A percentile compares a stretch with the other conserved stretches of the same genome.
Conservation (phyloP, 2,113 vertebrate genomes). For the Antechinus flavipes region DNA sequence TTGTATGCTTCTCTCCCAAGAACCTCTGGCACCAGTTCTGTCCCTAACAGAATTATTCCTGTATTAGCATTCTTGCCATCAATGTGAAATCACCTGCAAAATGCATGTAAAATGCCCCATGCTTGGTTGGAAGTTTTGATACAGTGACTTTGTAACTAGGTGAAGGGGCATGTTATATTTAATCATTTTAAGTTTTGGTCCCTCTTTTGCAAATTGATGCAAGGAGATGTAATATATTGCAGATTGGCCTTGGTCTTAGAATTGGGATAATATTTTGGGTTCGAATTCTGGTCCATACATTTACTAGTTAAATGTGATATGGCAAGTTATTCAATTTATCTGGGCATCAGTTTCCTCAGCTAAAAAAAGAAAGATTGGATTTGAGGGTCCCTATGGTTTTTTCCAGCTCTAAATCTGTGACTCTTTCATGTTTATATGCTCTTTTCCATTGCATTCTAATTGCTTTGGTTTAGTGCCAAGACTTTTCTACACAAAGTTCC, state of each 20-base stretch:
- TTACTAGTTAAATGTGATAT: not conserved
- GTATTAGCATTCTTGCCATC: not conserved
- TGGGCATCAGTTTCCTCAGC: not conserved
- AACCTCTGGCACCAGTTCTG: not conserved
- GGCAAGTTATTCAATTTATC: not conserved
- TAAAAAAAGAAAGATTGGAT: not conserved
- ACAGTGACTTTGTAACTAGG: not conserved
- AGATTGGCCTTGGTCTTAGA: not conserved
- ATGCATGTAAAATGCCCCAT: not conserved
- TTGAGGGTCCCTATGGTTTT: not conserved
- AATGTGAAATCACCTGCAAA: not conserved
- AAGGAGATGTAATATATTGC: not conserved
- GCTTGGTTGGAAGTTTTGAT: too few relatives aligned
- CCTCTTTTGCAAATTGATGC: not conserved
- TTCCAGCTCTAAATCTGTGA: not conserved
- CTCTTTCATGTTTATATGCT: not conserved
- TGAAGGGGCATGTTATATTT: not conserved
- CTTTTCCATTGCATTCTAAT: slow-evolving; percentile 37
- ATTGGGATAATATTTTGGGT: not conserved
- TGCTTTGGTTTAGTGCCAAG: slow-evolving; percentile 11
- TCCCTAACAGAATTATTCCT: not conserved
- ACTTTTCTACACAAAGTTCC: slow-evolving; percentile 32
- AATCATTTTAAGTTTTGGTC: not conserved
- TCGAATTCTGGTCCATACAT: not conserved
- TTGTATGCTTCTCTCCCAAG: not conserved